Evolutionary conservation across 2,113 vertebrate species (phyloP), one percentile per base, ranked within the genome.

Genomic region (Tupaia tana): DNA sequence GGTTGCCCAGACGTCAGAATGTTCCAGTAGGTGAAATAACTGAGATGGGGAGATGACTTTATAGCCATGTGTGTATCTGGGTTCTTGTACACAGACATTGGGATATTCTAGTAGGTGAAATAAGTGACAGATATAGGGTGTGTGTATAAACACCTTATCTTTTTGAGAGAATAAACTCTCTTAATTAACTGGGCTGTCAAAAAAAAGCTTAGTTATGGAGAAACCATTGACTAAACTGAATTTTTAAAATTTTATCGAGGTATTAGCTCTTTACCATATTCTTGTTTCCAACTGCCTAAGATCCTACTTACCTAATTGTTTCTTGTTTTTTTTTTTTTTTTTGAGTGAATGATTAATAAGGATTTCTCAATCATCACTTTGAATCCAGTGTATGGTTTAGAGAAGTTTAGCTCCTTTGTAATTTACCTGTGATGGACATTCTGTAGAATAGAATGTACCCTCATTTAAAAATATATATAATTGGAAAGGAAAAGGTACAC

Each of bases 401-500:
- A 71, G 29, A 86, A 70, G 59, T n/a, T 81, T 89, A 77, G 66
- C 8, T 91, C 16, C 24, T 74, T 3, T 83, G 58, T 56, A 61
- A 89, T 43, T 92, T 29, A 88, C 22, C 13, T 0, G 4, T 43
- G 83, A 66, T 95, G 71, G 66, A 84, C 13, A 64, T 89, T 91
- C 78, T 89, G 6, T 88, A 74, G 52, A 94, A 89, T 96, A 61
- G 92, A 93, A 87, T 56, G 5, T 81, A 25, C 29, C 29, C 61
- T 90, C 7, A 20, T 84, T 95, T 81, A 71, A 27, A 67, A 25
- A 71, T 22, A 78, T 4, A 34, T 86, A 11, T 85, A 70, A 80
- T 86, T 86, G 56, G 63, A 89, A 61, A 94, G n/a, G 70, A 93
- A 95, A 94, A 89, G 10, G 11, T 84, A 81, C 34, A 43, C 94